Percentiles rank a stretch among this genome's conserved stretches.
phyloP scores from a whole-genome alignment of 2,113 vertebrate species.

The Octodon degus region DNA sequence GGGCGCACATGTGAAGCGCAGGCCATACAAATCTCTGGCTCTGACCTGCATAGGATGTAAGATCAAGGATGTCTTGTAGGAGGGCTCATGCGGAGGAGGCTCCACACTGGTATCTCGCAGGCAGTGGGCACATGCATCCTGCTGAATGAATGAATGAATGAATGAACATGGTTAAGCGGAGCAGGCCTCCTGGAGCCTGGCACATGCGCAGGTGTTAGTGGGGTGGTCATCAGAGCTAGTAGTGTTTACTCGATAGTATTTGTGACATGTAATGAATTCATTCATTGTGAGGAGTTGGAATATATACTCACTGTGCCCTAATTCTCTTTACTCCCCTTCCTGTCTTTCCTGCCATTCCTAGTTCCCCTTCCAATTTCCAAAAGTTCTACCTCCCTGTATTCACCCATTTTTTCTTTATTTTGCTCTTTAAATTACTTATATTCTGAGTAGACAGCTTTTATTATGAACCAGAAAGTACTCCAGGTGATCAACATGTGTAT shows the following conservation, averaged over 20 bases:
- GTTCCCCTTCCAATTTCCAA: neutral
- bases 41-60: neutral
- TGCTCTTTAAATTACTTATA: neutral
- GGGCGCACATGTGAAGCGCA: neutral
- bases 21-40: neutral
- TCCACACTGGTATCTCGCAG: too few species aligned
- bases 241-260: neutral
- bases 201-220: neutral
- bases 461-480: neutral
- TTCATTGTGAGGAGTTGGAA: neutral
- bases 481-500: neutral
- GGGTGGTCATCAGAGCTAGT: neutral
- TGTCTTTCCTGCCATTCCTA: neutral
- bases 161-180: neutral
- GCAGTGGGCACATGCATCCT: neutral
- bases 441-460: neutral
- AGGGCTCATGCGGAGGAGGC: neutral
- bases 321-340: neutral
- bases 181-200: neutral
- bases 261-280: neutral
- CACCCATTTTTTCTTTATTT: neutral
- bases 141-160: neutral
- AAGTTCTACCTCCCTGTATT: neutral
- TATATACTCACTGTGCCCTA: neutral
- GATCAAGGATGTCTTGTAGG: neutral